Percentiles rank a stretch among this genome's conserved stretches.
phyloP scores from a whole-genome alignment of 2,888 invertebrate species.

The Tiliacea citrago region DNA sequence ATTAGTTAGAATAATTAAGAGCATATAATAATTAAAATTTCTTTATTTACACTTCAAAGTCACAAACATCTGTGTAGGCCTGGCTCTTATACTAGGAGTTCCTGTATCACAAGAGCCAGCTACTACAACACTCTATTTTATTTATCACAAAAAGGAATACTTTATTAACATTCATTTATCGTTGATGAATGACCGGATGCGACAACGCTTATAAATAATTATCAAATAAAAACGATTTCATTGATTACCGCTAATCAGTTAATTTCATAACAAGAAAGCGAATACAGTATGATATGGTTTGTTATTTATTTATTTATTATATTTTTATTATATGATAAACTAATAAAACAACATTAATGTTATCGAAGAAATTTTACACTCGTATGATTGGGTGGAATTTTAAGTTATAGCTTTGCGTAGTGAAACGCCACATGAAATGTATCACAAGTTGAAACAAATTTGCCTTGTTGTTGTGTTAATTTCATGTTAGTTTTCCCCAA shows the following conservation, averaged over 20 bases:
- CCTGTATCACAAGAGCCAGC: too few relatives aligned
- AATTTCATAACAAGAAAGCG: background rate
- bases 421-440: background rate
- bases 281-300: background rate
- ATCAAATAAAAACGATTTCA: constrained; percentile 12
- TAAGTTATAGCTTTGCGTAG: background rate
- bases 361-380: constrained; percentile 10
- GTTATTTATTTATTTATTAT: background rate
- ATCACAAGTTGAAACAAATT: background rate
- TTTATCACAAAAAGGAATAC: too few relatives aligned
- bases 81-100: too few relatives aligned
- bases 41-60: too few relatives aligned
- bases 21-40: too few relatives aligned
- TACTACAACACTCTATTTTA: too few relatives aligned
- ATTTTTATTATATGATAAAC: background rate
- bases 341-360: constrained; percentile 15
- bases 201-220: constrained; percentile 5
- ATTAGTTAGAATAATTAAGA: too few relatives aligned
- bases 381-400: background rate
- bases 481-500: background rate
- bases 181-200: constrained; percentile 5
- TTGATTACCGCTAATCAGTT: background rate
- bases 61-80: too few relatives aligned
- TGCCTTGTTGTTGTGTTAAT: background rate
- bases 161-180: background rate